phyloP scores from a whole-genome alignment of 2,113 vertebrate species.

The Sminthopsis crassicaudata region DNA sequence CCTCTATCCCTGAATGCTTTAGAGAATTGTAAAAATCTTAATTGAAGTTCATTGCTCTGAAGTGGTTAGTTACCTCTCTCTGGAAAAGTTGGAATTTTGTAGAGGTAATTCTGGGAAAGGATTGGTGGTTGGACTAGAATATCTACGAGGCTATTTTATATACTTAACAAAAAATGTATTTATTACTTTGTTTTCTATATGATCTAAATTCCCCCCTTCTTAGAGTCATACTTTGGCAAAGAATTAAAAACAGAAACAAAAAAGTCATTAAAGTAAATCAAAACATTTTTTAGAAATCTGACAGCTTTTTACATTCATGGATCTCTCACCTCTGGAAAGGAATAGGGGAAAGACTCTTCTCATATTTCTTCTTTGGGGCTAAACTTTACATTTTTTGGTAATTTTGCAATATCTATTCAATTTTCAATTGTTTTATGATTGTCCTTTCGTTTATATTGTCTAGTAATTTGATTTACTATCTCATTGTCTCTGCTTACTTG shows the following conservation, averaged over 20 bases:
- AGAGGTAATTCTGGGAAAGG: not conserved
- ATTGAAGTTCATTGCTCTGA: not conserved
- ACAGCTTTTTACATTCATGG: not conserved
- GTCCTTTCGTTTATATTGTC: not conserved
- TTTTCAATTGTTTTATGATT: not conserved
- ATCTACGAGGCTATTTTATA: not conserved
- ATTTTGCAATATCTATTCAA: not conserved
- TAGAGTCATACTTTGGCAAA: not conserved
- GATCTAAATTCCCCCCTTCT: not conserved
- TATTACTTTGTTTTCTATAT: not conserved
- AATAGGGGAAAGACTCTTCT: not conserved
- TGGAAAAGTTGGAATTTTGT: not conserved
- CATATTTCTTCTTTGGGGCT: not conserved
- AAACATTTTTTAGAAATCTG: not conserved
- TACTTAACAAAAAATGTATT: not conserved
- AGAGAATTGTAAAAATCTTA: conserved; percentile 1
- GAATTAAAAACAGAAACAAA: not conserved
- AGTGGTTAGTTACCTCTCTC: not conserved
- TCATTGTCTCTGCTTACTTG: not conserved
- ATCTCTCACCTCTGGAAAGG: not conserved
- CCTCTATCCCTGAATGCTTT: conserved; percentile 7
- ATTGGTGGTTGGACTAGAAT: not conserved
- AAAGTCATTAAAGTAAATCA: not conserved
- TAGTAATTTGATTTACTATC: not conserved
- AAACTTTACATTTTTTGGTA: not conserved